Evolutionary conservation across 2,113 vertebrate genomes (phyloP), one percentile per base, ranked within the genome.

Genomic region (Eudyptes chrysolophus): DNA sequence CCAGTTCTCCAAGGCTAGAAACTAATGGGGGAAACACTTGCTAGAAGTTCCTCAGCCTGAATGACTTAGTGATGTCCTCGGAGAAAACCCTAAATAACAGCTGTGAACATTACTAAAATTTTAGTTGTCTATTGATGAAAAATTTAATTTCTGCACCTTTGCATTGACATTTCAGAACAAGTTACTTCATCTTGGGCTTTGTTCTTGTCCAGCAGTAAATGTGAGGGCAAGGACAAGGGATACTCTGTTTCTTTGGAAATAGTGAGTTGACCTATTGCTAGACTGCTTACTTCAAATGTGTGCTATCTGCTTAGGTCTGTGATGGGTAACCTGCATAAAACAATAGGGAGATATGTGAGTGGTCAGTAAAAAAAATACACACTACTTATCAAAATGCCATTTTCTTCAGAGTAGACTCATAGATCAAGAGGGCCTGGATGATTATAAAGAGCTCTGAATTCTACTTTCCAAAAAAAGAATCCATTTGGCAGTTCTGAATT

Each of bases 141-240:
- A 29, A 40, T 19, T 32, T 40, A 40, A 24, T 84, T 84, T 92
- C 42, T 85, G 13, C 13, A 88, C 40, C 1, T 92, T 87, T 71
- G 9, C 25, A 42, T 11, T 46, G n/a, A 55, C 15, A 51, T 76
- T 84, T 68, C 51, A 62, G 49, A 69, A 75, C 11, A 77, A 69
- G 54, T 40, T 52, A 16, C 32, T 61, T 86, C 3, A 30, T 54
- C 14, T 13, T 52, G 24, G 40, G 7, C 21, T 76, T 94, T 49
- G 7, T 32, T 80, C 61, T 83, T 76, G 12, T 19, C 30, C 14
- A 46, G 46, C 36, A 77, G 20, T 54, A 90, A 80, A 86, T 13
- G 2, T 57, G 58, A 57, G 4, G 16, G 52, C 5, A 84, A 44
- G 36, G 9, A 26, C 4, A 36, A 36, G 0, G 1, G 4, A 29